Evolutionary conservation across 2,888 invertebrate species (phyloP).

Genomic region (Cataglyphis altisquamis): DNA sequence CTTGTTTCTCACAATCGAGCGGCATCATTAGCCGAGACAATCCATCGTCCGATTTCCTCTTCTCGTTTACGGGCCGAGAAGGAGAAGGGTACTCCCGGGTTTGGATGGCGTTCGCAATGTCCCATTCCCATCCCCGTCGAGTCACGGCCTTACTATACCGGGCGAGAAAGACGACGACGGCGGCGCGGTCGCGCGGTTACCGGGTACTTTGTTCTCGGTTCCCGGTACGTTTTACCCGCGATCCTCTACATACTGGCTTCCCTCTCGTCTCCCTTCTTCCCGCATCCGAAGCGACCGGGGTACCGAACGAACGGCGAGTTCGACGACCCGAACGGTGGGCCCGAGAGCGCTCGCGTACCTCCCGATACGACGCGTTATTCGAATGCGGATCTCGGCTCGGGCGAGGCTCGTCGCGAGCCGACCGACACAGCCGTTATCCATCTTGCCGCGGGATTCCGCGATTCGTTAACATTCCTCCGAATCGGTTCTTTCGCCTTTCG

Average conservation of each 20-base stretch:
- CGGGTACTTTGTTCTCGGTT: conserved; percentile 75
- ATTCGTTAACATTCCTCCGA: conserved; percentile 84
- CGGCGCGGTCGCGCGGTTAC: conserved; percentile 63
- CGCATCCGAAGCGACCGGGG: conserved; percentile 62
- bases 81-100: conserved; percentile 46
- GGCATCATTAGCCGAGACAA: conserved; percentile 62
- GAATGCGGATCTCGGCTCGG: conserved; percentile 66
- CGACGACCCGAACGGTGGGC: conserved; percentile 64
- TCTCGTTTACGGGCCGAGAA: conserved; percentile 70
- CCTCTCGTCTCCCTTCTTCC: conserved; percentile 1
- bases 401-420: conserved; percentile 54
- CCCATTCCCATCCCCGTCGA: not conserved
- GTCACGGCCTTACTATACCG: conserved; percentile 60
- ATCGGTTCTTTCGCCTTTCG: conserved; percentile 68
- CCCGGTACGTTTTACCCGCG: conserved; percentile 62
- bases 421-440: conserved; percentile 77
- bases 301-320: conserved; percentile 70
- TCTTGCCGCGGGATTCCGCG: conserved; percentile 79
- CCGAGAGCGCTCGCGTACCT: conserved; percentile 43
- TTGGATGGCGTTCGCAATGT: conserved; percentile 29
- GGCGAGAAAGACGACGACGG: conserved; percentile 55
- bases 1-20: conserved; percentile 17
- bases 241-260: conserved; percentile 24
- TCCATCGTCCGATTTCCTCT: conserved; percentile 65
- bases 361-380: conserved; percentile 52